Base-by-base conservation (phyloP, 2,888 invertebrate species). In the Lasioglossum zephyrum region DNA sequence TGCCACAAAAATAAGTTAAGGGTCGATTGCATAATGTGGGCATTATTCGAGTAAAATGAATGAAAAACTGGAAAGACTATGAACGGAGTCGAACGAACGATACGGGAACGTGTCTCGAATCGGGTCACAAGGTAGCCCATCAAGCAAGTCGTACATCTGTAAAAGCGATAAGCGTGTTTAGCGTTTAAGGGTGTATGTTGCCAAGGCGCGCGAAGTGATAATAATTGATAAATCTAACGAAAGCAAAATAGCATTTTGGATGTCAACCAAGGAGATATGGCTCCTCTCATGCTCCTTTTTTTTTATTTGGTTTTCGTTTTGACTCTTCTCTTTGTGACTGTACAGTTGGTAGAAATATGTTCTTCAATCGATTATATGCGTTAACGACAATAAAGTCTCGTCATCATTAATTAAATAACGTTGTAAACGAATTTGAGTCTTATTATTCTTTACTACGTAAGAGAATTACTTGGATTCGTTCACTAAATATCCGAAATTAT, bases 1-100 rank as follows among this genome's bases (percentile, higher is more conserved):
- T 91, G 94, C 94, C 85, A 92, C 93, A 78, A 95, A 93, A 91
- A 95, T 94, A 90, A 94, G 93, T 89, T 94, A 94, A 93, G 88
- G 83, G 83, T 90, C 79, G 63, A 44, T 87, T 89, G 90, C 90
- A 85, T 85, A 84, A 89, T 84, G 78, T 85, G 87, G 88, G 89
- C 89, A 90, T 90, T 92, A 85, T 85, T 77, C 88, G 78, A 63
- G 77, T 86, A 80, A 78, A 9, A 36, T 70, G 47, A 80, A 57
- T 31, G 57, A 57, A 47, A 75, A 57, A 13, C 8, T 57, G 74
- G 36, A 69, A 53, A 41, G 18, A 63, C 63, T 63, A 63, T 41
- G 31, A 74, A 53, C 22, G 36, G 36, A 80, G 53, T 78, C 77
- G 13, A 82, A 11, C 69, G 70, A 70, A 87, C 66, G 53, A 81